Evolutionary conservation across 2,888 invertebrate species (phyloP), one percentile per base, ranked within the genome.

Genomic region (Machimus rusticus): DNA sequence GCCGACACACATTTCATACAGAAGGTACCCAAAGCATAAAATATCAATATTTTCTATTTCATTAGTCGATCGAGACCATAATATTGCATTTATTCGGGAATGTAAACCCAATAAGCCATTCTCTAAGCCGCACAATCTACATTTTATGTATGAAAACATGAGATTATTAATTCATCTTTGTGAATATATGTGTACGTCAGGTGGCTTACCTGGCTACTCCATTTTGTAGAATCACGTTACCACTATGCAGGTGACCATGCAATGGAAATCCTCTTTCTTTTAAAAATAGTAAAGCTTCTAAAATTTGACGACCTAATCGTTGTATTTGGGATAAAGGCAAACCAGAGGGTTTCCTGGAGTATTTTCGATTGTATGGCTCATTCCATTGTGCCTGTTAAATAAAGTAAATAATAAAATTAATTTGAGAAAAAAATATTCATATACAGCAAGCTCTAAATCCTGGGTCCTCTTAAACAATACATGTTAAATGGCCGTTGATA

Each of bases 1-100:
- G 57, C 97, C 98, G 23, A 97, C 96, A 90, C 97, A 96, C 98
- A 98, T 98, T 93, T 98, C 98, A 92, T 96, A 98, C 87, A 98
- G 93, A 90, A 98, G 95, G 92, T 97, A 96, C 43, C 97, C 98
- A 90, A 98, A 96, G 90, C 95, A 95, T 89, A 96, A 93, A 19
- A 95, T 94, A 91, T 96, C 96, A 87, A 95, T 94, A 91, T 91
- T 93, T 91, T 93, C 94, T 90, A 93, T 93, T 91, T 93, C 93
- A 66, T 91, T 91, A 86, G 92, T 91, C 77, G 92, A 91, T 89
- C 92, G 92, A 87, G 93, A 93, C 93, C 93, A 93, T 93, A 94
- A 93, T 37, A 94, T 91, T 5, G 94, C 93, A 90, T 95, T 95
- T 87, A 93, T 94, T 90, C 93, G 93, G 81, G 94, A 92, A 57